Evolutionary conservation across 2,797 vertebrate genomes (phyloP), one percentile per base, ranked within the genome.

Genomic region (Champsocephalus esox): DNA sequence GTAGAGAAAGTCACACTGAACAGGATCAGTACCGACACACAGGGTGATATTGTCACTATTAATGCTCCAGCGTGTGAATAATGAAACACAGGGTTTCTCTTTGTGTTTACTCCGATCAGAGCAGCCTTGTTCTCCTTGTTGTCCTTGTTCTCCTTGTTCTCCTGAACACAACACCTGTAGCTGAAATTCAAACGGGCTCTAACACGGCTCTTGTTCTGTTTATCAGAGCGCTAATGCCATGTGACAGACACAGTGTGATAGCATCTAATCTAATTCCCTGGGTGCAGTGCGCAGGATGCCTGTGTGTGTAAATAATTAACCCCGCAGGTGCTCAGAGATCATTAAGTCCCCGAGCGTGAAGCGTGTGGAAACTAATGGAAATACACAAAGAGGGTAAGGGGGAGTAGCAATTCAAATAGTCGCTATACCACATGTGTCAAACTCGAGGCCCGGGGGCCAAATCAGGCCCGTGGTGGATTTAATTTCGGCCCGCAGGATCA

Each of bases 291-390:
- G 19, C 38, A 66, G 72, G 61, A 51, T 49, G 78, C 34, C 34
- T 9, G 57, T 63, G 70, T 62, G 45, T 54, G 50, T 66, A 17
- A 75, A 82, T 82, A 60, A 74, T 73, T 48, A 64, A 73, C 6
- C 24, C 59, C 1, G 2, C 24, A 44, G 66, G 55, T 12, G 59
- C 9, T 50, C 19, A 51, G 11, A 51, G 76, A 45, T 19, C 11
- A 45, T 28, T 52, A 24, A 73, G 51, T 56, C 12, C 64, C 51
- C 19, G 12, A 55, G 50, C 50, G 45, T 43, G 19, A 16, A 16
- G 52, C 8, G 10, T 14, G 12, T 32, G 56, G 17, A 7, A 38
- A 52, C 10, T 48, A 50, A 61, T 77, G 41, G 28, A 41, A 32
- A 57, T 34, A 12, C 24, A 58, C 21, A n/a, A 41, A 34, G 2